Evolutionary conservation across 2,113 vertebrate species (phyloP), one percentile per base, ranked within the genome.

Genomic region (Vidua chalybeata): DNA sequence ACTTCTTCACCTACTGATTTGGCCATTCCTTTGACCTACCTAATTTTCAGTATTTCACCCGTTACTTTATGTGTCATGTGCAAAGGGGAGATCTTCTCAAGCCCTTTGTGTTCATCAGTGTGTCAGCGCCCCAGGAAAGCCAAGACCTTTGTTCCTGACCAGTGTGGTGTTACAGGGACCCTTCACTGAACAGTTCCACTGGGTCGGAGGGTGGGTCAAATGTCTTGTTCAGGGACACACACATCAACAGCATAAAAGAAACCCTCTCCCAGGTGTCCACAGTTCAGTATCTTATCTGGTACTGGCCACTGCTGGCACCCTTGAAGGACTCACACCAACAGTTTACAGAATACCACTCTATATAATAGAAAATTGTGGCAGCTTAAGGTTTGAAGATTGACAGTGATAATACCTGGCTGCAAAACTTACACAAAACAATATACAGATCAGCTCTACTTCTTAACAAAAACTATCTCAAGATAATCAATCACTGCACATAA

Each of bases 181-280:
- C 14, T 48, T 81, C 66, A 71, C 30, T 51, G 4, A 41, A 7
- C 55, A 19, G 45, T 51, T 24, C 24, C 35, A 18, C 30, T 59
- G 66, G 19, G 3, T 30, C 3, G 0, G 30, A 59, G 54, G 4
- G 30, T 1, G 7, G 7, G 23, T 51, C 22, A 37, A 16, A 13
- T 68, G 16, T 24, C 33, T 58, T 69, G 18, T 9, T 69, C 24
- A 51, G 15, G 24, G 15, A 4, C 45, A 41, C 23, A 41, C 23
- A 18, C 18, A 49, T 7, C n/a, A 39, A 11, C 4, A 28, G 30
- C 4, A 1, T 23, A 6, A 33, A 39, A 59, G 23, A 82, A 58
- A 14, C 35, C 35, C 5, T 37, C 23, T 58, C 3, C 13, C 22
- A 39, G 52, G 13, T 48, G 22, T 48, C 54, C 52, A 17, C 18